These are phyloP conservation scores for Helicolenus hilgendorfi DNA, from an alignment of 2,797 vertebrate genomes.

Conservation along the genomic window DNA sequence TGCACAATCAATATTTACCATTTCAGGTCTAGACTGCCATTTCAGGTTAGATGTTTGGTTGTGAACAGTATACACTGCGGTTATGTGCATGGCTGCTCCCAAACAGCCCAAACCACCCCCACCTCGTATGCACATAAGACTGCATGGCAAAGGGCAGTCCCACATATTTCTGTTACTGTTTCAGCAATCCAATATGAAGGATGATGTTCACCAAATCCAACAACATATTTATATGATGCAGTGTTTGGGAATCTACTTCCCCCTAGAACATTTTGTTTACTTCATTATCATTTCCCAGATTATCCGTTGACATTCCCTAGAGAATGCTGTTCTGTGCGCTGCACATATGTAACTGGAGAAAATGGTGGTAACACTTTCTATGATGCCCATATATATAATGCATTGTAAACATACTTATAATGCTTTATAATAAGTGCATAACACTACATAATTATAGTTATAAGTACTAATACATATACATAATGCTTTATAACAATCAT, in stretches of 20 bases:
- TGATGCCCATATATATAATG: neutral
- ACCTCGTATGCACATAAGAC: neutral
- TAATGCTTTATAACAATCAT: no score
- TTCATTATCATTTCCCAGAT: neutral
- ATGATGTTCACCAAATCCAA: neutral
- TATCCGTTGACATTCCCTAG: neutral
- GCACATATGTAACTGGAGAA: neutral
- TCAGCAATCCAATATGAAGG: neutral
- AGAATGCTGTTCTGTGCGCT: neutral
- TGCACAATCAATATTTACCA: conserved; percentile 54
- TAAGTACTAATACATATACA: accelerated
- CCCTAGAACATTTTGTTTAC: neutral
- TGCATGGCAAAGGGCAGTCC: neutral
- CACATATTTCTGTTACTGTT: neutral
- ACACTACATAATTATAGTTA: neutral
- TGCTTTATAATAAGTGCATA: no score
- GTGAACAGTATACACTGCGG: conserved; percentile 14
- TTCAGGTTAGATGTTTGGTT: conserved; percentile 28
- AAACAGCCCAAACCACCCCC: neutral
- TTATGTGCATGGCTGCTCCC: conserved; percentile 21
- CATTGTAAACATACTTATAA: neutral
- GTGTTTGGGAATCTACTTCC: neutral
- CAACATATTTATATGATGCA: neutral
- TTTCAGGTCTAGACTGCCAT: conserved; percentile 42
- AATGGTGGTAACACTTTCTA: neutral